Percentiles rank a stretch among this genome's conserved stretches.
Evolutionary conservation across 2,113 vertebrate genomes (phyloP).

Genomic region (Lamprologus ornatipinnis): DNA sequence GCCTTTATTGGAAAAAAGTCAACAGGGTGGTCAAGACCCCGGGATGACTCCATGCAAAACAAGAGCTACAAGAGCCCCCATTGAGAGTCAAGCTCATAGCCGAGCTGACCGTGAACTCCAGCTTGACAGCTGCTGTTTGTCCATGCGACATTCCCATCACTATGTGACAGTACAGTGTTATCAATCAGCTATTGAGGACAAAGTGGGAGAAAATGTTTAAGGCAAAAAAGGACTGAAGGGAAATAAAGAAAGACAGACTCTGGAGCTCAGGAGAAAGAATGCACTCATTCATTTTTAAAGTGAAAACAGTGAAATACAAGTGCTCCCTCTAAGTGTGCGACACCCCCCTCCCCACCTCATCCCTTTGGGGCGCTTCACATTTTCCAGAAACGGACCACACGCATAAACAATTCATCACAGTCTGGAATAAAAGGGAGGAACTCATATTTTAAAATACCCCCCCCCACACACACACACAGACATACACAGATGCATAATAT

Average conservation of each 20-base stretch:
- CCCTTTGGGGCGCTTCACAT: not conserved
- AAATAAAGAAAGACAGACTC: slow-evolving; percentile 11
- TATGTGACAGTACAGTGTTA: slow-evolving; percentile 30
- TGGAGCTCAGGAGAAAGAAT: slow-evolving; percentile 17
- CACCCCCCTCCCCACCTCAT: not conserved
- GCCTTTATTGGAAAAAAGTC: slow-evolving; percentile 55
- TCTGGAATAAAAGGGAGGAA: not conserved
- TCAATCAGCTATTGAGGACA: slow-evolving; percentile 44
- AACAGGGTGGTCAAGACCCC: slow-evolving; percentile 54
- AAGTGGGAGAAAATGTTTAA: not conserved
- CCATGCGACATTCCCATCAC: slow-evolving; percentile 41
- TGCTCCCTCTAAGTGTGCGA: slow-evolving; percentile 4
- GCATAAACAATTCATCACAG: slow-evolving; percentile 33
- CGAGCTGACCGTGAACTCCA: slow-evolving; percentile 36
- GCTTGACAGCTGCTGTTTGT: slow-evolving; percentile 31
- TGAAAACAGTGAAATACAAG: slow-evolving; percentile 35
- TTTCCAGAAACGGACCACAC: slow-evolving; percentile 43
- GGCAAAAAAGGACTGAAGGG: not conserved
- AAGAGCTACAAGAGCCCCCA: slow-evolving; percentile 45
- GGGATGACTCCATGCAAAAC: slow-evolving; percentile 27
- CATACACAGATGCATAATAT: not conserved
- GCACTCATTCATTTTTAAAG: slow-evolving; percentile 43
- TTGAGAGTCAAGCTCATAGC: slow-evolving; percentile 33
- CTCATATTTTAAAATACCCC: not conserved
- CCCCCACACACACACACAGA: no score